Evolutionary conservation across 2,797 vertebrate genomes (phyloP).

Genomic region (Ctenochaetus hawaiiensis): DNA sequence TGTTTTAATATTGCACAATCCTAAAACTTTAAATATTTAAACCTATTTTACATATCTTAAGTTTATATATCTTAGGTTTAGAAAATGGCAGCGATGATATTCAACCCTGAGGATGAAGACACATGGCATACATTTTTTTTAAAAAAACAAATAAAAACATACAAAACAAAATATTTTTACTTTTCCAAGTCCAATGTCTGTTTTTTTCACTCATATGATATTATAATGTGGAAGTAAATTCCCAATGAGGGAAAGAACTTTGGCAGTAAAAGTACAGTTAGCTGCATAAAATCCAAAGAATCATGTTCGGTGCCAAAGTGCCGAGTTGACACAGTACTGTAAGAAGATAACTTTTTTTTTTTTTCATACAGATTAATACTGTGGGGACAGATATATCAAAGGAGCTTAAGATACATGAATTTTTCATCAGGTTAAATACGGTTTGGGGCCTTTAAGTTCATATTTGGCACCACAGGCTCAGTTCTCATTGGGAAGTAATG

Average conservation of each 20-base stretch:
- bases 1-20: not conserved
- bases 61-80: not conserved
- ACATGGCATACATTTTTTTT: not conserved
- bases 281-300: no score
- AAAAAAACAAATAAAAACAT: not conserved
- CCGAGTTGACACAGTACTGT: constrained; percentile 18
- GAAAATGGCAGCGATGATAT: not conserved
- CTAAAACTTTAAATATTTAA: not conserved
- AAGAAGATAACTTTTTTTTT: constrained; percentile 20
- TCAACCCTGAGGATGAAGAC: not conserved
- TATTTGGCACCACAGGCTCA: constrained; percentile 15
- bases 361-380: constrained; percentile 6
- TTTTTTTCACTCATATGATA: not conserved
- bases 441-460: constrained; percentile 39
- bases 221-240: constrained; percentile 8
- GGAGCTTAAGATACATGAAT: constrained; percentile 48
- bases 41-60: not conserved
- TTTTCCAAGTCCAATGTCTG: not conserved
- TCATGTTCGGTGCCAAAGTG: constrained; percentile 38
- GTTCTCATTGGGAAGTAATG: constrained; percentile 26
- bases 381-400: constrained; percentile 33
- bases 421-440: constrained; percentile 45
- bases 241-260: not conserved
- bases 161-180: no score
- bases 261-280: no score